Base-by-base conservation (phyloP, 2,888 invertebrate genomes). In the Melolontha melolontha region DNA sequence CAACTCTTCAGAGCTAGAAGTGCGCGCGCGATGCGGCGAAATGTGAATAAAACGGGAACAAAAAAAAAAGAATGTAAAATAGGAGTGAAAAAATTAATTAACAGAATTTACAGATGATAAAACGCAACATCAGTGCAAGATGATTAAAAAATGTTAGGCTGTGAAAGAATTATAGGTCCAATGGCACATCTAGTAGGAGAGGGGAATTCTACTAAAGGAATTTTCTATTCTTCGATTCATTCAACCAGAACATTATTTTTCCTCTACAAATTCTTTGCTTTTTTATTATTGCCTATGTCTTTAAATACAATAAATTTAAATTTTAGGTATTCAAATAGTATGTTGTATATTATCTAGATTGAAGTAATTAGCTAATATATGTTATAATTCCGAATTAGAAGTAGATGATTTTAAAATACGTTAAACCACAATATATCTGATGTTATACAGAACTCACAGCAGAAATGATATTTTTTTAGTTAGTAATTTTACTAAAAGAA, bases 21-120 rank as follows among this genome's bases (percentile, higher is more conserved):
- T 29, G 6, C 6, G 34, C 34, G 7, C 6, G 34, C 10, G 47
- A 29, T 29, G 47, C 47, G 62, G 34, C 16, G 44, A 41, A 7
- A 62, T 49, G 41, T 47, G 44, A 10, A 62, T 17, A 14, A 14
- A 29, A 44, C 62, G 14, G 62, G 41, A 11, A 44, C 55, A 66
- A 72, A 17, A 27, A 72, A 73, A 72, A 76, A 77, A 6, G 29
- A 29, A 29, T 5, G 6, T 29, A 34, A 34, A 34, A 34, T 34
- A 34, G 10, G 34, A 34, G 34, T 6, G 79, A 79, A 79, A 76
- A 79, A 76, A 80, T 79, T 79, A 80, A 81, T 81, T 81, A 79
- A 80, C 78, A 78, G 78, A 81, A 81, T 81, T 81, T 81, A 81
- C 82, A 81, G 81, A 81, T 80, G 80, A 81, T 81, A 82, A 81